Evolutionary conservation across 2,888 invertebrate species (phyloP), one percentile per base, ranked within the genome.

Genomic region (Choristoneura rosaceana): DNA sequence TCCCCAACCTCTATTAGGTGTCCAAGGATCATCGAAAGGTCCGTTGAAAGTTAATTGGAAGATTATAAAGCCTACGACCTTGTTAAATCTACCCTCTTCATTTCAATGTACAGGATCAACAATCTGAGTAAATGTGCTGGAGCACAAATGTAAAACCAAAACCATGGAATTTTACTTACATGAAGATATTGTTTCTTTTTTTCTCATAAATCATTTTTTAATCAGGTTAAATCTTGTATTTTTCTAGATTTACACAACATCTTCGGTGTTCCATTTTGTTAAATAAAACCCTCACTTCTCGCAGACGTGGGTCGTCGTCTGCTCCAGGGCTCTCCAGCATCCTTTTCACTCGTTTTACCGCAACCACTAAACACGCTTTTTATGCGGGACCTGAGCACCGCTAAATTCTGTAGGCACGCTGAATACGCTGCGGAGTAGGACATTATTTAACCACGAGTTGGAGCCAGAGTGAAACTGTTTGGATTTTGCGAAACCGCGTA

Each of bases 241-340:
- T 25, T 55, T 9, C 2, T 43, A 43, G 43, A 43, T 12, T 52
- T 25, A 25, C 12, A 9, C 25, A 25, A 25, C 55, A 17, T 9
- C 12, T 55, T 25, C 25, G 17, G 52, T 52, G 52, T 17, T 25
- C 25, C 55, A 55, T 55, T 55, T 55, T 55, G 25, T n/a, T 12
- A 25, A 55, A 55, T 25, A 55, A 55, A 55, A 55, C 8, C 17
- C 47, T 47, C 47, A 12, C 41, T 62, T 64, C 34, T 34, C 64
- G 8, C 43, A 38, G 47, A 34, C 43, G 14, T 17, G 60, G 70
- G 73, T 70, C 73, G 65, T 45, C 73, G 73, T 34, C 52, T 69
- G 64, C 73, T 70, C 41, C 52, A 73, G 73, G 55, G 73, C 65
- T n/a, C 67, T 71, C 47, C 41, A 71, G 71, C 66, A 66, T 52